phyloP scores from a whole-genome alignment of 2,113 vertebrate species.

The Australoheros scitulus region DNA sequence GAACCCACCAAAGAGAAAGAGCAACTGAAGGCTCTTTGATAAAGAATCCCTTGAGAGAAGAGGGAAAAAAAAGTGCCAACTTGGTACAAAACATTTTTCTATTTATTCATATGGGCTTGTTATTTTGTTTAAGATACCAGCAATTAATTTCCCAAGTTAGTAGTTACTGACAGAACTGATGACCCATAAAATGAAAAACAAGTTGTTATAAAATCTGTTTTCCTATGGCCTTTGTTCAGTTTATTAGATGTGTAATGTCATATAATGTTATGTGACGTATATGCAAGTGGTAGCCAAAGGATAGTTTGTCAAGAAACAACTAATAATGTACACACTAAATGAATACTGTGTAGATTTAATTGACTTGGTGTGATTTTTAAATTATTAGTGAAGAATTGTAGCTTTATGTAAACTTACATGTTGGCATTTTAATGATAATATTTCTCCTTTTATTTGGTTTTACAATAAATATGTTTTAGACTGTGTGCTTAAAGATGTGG shows the following conservation, averaged over 20 bases:
- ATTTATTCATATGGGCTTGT: neutral
- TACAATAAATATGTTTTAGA: neutral
- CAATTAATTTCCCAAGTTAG: neutral
- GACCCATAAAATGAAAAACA: neutral
- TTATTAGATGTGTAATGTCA: neutral
- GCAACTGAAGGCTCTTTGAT: no score
- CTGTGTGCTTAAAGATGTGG: neutral
- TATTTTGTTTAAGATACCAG: neutral
- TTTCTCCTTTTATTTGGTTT: neutral
- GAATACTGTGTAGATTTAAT: neutral
- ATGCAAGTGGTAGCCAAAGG: neutral
- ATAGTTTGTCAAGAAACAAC: neutral
- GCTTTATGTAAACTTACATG: neutral
- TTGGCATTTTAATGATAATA: neutral
- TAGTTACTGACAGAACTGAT: neutral
- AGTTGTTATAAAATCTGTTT: constrained; percentile 6
- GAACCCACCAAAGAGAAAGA: no score
- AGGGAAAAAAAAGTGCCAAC: no score
- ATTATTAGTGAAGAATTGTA: neutral
- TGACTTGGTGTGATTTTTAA: neutral
- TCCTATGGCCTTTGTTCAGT: neutral
- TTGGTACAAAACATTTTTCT: neutral
- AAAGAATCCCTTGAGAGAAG: no score
- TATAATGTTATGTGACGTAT: neutral
- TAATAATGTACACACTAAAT: neutral